Conservation (phyloP, 92 coral and sea anemone genomes). For the Virgularia gustaviana region DNA sequence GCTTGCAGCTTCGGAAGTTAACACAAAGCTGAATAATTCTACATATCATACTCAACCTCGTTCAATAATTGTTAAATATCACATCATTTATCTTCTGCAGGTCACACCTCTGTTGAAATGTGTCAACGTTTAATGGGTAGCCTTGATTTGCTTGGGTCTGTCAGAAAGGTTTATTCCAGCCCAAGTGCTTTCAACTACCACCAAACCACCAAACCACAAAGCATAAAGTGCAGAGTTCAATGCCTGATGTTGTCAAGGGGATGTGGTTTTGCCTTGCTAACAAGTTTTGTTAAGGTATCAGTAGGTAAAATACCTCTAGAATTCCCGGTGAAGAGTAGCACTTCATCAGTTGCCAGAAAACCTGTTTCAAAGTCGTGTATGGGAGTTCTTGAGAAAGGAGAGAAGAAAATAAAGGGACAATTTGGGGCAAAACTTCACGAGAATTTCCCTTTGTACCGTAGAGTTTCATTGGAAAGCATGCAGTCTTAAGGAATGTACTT, state of each 20-base stretch:
- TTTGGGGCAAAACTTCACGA: conserved; percentile 4
- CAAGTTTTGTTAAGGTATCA: not conserved
- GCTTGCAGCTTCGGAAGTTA: too few relatives aligned
- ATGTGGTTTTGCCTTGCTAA: too few relatives aligned
- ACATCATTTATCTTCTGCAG: not conserved
- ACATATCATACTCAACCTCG: too few relatives aligned
- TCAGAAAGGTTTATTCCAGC: not conserved
- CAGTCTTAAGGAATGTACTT: not conserved
- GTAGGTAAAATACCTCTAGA: not conserved
- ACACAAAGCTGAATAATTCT: not conserved
- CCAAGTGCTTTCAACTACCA: not conserved
- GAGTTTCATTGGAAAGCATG: not conserved
- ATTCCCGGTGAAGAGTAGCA: not conserved
- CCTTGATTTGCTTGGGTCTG: conserved; percentile 16
- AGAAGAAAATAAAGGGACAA: not conserved
- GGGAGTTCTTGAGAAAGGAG: not conserved
- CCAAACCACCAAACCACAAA: conserved; percentile 4
- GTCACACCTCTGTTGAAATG: conserved; percentile 18
- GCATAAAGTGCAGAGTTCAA: not conserved
- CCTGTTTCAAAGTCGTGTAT: not conserved
- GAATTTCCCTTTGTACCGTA: not conserved
- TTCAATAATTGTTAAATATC: too few relatives aligned
- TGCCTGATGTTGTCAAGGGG: conserved; percentile 1
- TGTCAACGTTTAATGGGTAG: conserved; percentile 1
- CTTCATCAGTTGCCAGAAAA: not conserved